Evolutionary conservation across 2,113 vertebrate genomes (phyloP), one percentile per base, ranked within the genome.

Genomic region (Gobiocypris rarus): DNA sequence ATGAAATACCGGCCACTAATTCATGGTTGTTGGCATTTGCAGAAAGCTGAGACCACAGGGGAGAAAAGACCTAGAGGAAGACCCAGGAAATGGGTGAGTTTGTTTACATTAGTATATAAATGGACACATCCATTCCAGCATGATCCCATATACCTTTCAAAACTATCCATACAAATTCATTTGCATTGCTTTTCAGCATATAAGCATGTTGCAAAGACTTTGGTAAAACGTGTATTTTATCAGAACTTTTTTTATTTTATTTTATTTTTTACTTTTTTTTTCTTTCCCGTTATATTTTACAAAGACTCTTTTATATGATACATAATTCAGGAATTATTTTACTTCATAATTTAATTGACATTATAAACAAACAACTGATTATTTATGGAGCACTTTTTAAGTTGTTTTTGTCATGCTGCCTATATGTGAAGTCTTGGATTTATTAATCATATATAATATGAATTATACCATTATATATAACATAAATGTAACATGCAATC

Each of bases 81-180:
- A 90, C 93, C 93, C 81, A 92, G 93, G 87, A 94, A 94, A 92
- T 94, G 93, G 93, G 93, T 93, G 83, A 90, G 92, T 90, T 79
- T 48, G 52, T 28, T 50, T 76, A 38, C 41, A 63, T 31, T 19
- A 26, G 34, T 43, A 45, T 58, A 43, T 61, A 59, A n/a, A 24
- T 43, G n/a, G 8, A 48, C 48, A 31, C 45, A 17, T 52, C 3
- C 73, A 31, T 75, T 75, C 19, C 38, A 71, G 38, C n/a, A 71
- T 13, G 11, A 45, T 43, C 22, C 19, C 41, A 45, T 43, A 24
- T 48, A 73, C 22, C 41, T 15, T 71, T 26, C 41, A 48, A 15
- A 45, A 14, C 69, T 48, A 4, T 24, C 2, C 11, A 15, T n/a
- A 5, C 4, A 67, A 22, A 69, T 10, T 22, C 0, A 69, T 38